Base-by-base conservation (phyloP, 2,888 invertebrate species). In the Eulithis prunata region DNA sequence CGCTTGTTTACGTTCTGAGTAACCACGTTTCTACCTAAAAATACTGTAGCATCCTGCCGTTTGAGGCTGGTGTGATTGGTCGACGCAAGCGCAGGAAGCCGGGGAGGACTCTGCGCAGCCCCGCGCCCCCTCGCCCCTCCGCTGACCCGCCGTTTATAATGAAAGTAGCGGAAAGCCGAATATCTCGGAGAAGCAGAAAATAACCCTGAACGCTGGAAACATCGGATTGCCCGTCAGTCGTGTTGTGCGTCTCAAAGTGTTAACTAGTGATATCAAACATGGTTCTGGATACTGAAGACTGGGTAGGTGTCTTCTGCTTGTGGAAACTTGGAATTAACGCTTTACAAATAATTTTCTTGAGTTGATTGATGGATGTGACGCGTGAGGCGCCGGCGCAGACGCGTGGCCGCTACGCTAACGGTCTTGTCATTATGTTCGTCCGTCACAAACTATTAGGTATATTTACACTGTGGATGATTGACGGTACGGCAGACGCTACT, bases 241-340 rank as follows among this genome's bases (percentile, higher is more conserved):
- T 93, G 92, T 92, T 92, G 92, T 93, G 92, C 91, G 91, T 91
- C 92, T 92, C 92, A 89, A 80, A 91, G 92, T 92, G 92, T 84
- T 91, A 90, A 90, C 92, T 84, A 91, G 93, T 93, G 91, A 90
- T 84, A 88, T 86, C 81, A 84, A 90, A 87, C 85, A 93, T 93
- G 93, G 92, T 84, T 90, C 89, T 92, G 88, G 91, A 92, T 78
- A 91, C 92, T 75, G 88, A 91, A 91, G 92, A 93, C 85, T 93
- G 92, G 92, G 93, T 93, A 88, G 88, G 93, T 90, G 74, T 83
- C 69, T 75, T 70, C 73, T 67, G 62, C 67, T 70, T 63, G 69
- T 64, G 62, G 41, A 55, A 69, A 64, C 68, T 69, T 69, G n/a
- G 8, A 49, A 58, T 57, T 61, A 71, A 69, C 66, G 56, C 13